Percentiles rank a stretch among this genome's conserved stretches.
Evolutionary conservation across 1,140 invertebrate genomes (phyloP).

Genomic region (Listronotus oregonensis): DNA sequence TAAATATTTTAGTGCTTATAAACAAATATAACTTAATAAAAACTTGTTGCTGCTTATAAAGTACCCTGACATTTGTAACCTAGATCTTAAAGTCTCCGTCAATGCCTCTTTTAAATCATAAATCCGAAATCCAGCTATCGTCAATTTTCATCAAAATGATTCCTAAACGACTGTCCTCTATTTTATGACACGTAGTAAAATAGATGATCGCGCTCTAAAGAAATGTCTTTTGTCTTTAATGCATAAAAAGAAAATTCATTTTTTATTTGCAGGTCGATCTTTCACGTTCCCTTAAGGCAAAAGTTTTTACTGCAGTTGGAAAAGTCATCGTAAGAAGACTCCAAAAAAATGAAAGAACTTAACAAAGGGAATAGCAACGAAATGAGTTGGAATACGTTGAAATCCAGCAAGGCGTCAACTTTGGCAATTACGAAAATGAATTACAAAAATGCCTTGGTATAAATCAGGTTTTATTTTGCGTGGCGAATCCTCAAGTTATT

Average conservation of each 20-base stretch:
- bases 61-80: too few species aligned
- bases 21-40: too few species aligned
- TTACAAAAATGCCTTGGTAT: slow-evolving; percentile 38
- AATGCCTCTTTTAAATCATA: too few species aligned
- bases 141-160: not conserved
- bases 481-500: slow-evolving; percentile 18
- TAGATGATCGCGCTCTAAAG: not conserved
- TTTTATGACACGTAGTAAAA: slow-evolving; percentile 9
- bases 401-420: slow-evolving; percentile 46
- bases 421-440: slow-evolving; percentile 48
- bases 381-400: slow-evolving; percentile 46
- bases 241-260: slow-evolving; percentile 40
- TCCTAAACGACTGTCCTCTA: not conserved
- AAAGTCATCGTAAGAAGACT: slow-evolving; percentile 40
- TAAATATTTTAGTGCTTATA: too few species aligned
- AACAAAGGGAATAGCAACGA: slow-evolving; percentile 44
- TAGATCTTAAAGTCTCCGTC: too few species aligned
- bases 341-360: slow-evolving; percentile 45
- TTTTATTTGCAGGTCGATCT: slow-evolving; percentile 37
- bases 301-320: slow-evolving; percentile 47
- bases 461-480: slow-evolving; percentile 36
- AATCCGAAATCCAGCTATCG: too few species aligned
- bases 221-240: slow-evolving; percentile 21
- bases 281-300: slow-evolving; percentile 45
- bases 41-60: too few species aligned